Evolutionary conservation across 2,113 vertebrate species (phyloP), one percentile per base, ranked within the genome.

Genomic region (Typhlomys cinereus): DNA sequence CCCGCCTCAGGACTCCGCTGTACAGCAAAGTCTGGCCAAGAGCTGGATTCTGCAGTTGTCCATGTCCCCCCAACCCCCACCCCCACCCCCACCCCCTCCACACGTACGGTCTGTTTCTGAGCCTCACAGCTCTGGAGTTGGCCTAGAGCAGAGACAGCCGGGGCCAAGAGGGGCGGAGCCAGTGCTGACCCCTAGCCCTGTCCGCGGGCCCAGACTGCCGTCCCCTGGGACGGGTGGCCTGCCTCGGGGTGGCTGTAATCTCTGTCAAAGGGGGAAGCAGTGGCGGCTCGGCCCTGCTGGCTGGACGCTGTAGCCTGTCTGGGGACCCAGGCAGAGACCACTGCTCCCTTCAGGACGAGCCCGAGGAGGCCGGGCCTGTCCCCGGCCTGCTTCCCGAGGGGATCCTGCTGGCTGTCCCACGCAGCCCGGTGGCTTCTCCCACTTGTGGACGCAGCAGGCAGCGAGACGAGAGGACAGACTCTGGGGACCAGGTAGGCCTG

Each of bases 241-340:
- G 25, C 52, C 73, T 48, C 14, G 0, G 59, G 75, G 67, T 41
- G 59, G 18, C 64, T 36, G 93, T 78, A 90, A 44, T 90, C 90
- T 82, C 93, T 92, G 93, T 86, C 91, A 25, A n/a, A 71, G 82
- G 74, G 93, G 67, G 73, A 85, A 46, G 86, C 79, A 64, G 73
- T 67, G 88, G 61, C 41, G 66, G 85, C 85, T 70, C 59, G 23
- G 64, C 39, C 39, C 17, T 21, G 78, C 73, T 23, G 27, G 59
- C 31, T 67, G 86, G 64, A 59, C 11, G 21, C 48, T 6, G 34
- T 61, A 0, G 29, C 1, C n/a, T 2, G 88, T 36, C n/a, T 29
- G 69, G 66, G 39, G 86, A 66, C 66, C 78, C 20, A 13, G 50
- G 66, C 10, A 0, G 82, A 78, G 34, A 54, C 17, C 39, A 0